These are phyloP conservation scores for Diaprepes abbreviatus DNA, from an alignment of 2,888 invertebrate genomes.

Conservation along the genomic window DNA sequence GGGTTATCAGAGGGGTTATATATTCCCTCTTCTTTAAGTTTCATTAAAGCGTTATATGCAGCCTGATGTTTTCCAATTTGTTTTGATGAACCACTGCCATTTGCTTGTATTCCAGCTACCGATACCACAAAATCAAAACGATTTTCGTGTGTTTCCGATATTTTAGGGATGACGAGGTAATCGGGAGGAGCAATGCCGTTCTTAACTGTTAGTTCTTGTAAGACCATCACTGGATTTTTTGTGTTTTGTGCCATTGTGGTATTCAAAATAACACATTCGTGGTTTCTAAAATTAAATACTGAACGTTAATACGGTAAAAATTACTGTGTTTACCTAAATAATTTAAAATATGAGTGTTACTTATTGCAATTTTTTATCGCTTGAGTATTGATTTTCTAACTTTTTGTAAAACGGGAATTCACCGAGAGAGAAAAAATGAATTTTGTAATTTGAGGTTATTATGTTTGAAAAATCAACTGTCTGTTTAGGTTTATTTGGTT, in stretches of 20 bases:
- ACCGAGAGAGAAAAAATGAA: neutral
- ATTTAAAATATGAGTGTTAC: too few species aligned
- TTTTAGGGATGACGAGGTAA: constrained; percentile 65
- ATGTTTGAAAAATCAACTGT: neutral
- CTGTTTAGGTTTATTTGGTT: too few species aligned
- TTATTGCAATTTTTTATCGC: too few species aligned
- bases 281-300: too few species aligned
- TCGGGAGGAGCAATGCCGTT: constrained; percentile 68
- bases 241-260: constrained; percentile 55
- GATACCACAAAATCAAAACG: constrained; percentile 59
- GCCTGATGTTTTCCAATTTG: constrained; percentile 75
- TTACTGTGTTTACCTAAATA: too few species aligned
- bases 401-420: too few species aligned
- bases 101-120: constrained; percentile 58
- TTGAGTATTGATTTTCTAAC: too few species aligned
- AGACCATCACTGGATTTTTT: constrained; percentile 77
- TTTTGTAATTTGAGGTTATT: neutral
- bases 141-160: constrained; percentile 65
- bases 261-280: too few species aligned
- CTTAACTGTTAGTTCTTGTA: constrained; percentile 77
- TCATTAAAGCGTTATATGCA: constrained; percentile 69
- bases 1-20: constrained; percentile 59
- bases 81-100: constrained; percentile 67
- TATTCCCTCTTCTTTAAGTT: constrained; percentile 64
- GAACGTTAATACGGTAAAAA: too few species aligned